Conservation (phyloP, 1,140 invertebrate genomes). For the Caligus rogercresseyi region DNA sequence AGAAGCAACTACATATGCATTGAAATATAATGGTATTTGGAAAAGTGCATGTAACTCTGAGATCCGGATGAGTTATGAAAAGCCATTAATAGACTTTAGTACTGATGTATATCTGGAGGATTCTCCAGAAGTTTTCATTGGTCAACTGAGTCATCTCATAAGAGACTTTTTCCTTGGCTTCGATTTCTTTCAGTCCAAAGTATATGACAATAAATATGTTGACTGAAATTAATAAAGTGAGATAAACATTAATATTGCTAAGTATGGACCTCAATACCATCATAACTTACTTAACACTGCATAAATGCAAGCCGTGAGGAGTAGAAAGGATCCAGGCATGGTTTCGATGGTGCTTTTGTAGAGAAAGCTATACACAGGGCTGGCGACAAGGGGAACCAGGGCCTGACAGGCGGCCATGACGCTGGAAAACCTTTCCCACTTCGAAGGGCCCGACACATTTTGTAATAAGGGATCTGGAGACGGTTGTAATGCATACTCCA, state of each 20-base stretch:
- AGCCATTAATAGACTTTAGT: neutral
- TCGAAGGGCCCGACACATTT: constrained; percentile 20
- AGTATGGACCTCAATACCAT: no score
- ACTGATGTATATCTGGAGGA: neutral
- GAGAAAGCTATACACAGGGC: constrained; percentile 9
- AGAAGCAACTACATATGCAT: no score
- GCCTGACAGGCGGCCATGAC: constrained; percentile 19
- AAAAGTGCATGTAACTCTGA: neutral
- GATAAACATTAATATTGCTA: neutral
- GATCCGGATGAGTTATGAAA: neutral
- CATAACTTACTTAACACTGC: neutral
- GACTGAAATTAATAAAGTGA: neutral
- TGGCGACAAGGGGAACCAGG: constrained; percentile 14
- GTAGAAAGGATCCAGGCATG: constrained; percentile 6
- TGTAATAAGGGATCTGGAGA: constrained; percentile 14
- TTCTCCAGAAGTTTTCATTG: neutral
- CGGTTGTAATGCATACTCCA: neutral
- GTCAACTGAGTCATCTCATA: neutral
- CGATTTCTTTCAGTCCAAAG: neutral
- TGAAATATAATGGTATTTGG: no score
- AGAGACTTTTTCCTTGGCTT: neutral
- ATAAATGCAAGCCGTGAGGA: constrained; percentile 6
- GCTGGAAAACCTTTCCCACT: constrained; percentile 17
- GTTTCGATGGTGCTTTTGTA: constrained; percentile 11
- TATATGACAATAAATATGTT: neutral